These are phyloP conservation scores for Apis cerana DNA, from an alignment of 1,140 invertebrate genomes.

Conservation along the genomic window DNA sequence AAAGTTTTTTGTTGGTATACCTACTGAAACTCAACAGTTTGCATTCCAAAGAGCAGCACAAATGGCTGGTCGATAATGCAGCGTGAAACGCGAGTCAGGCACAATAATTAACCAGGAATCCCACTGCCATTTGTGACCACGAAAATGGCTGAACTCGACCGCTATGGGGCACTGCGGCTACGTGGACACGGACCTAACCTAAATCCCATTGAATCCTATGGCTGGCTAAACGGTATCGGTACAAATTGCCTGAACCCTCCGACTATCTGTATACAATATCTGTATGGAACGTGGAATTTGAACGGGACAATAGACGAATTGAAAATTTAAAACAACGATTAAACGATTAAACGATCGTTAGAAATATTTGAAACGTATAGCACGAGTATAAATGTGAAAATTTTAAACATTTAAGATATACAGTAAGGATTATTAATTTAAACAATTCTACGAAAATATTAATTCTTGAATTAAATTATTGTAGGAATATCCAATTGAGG, in stretches of 20 bases:
- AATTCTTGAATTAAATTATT: neutral
- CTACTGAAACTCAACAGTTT: neutral
- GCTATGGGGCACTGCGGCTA: neutral
- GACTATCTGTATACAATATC: neutral
- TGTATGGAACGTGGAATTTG: neutral
- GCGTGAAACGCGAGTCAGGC: conserved; percentile 8
- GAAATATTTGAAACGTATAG: neutral
- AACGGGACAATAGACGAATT: neutral
- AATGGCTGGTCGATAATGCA: conserved; percentile 7
- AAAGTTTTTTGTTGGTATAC: neutral
- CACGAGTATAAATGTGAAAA: too few relatives aligned
- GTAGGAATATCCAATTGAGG: neutral
- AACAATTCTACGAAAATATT: neutral
- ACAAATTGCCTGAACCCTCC: neutral
- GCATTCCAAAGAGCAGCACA: conserved; percentile 8
- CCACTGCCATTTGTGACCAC: conserved; percentile 8
- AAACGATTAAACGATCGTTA: neutral
- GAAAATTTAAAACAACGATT: neutral
- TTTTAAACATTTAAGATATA: too few relatives aligned
- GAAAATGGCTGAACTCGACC: conserved; percentile 10
- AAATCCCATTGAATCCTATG: neutral
- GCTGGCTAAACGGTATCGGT: neutral
- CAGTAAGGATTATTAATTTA: neutral
- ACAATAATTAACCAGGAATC: conserved; percentile 20
- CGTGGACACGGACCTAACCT: neutral